Percentiles rank a stretch among this genome's conserved stretches.
Conservation (phyloP, 1,140 invertebrate genomes). For the Branchinecta lindahli region DNA sequence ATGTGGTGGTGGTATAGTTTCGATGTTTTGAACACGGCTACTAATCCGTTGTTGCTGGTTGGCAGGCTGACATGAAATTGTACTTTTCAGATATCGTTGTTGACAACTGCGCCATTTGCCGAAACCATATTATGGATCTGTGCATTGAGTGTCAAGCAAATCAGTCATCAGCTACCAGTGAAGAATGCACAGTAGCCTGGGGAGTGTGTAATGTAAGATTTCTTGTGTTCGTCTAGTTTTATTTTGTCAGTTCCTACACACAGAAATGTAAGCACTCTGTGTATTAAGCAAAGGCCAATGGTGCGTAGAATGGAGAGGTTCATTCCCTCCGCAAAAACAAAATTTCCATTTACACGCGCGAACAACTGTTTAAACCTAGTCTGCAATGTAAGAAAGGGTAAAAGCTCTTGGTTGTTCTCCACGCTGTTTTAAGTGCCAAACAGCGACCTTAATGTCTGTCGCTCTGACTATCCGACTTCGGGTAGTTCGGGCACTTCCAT, state of each 20-base stretch:
- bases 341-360: no score
- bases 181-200: slow-evolving; percentile 99
- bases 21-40: not conserved
- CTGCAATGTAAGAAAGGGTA: no score
- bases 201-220: slow-evolving; percentile 88
- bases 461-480: no score
- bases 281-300: not conserved
- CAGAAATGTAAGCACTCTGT: not conserved
- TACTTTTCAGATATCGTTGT: slow-evolving; percentile 76
- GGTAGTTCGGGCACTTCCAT: no score
- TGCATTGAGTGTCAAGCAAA: slow-evolving; percentile 99
- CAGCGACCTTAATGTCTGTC: no score
- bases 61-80: not conserved
- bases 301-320: not conserved
- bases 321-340: no score
- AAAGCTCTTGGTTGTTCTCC: no score
- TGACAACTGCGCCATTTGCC: slow-evolving; percentile 98
- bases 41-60: not conserved
- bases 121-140: slow-evolving; percentile 99
- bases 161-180: slow-evolving; percentile 91
- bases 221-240: slow-evolving; percentile 7
- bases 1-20: no score
- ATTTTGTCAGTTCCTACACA: slow-evolving; percentile 2
- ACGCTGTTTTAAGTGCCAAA: no score
- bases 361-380: no score